Conservation (phyloP, 2,797 vertebrate species). For the Xyrichtys novacula region DNA sequence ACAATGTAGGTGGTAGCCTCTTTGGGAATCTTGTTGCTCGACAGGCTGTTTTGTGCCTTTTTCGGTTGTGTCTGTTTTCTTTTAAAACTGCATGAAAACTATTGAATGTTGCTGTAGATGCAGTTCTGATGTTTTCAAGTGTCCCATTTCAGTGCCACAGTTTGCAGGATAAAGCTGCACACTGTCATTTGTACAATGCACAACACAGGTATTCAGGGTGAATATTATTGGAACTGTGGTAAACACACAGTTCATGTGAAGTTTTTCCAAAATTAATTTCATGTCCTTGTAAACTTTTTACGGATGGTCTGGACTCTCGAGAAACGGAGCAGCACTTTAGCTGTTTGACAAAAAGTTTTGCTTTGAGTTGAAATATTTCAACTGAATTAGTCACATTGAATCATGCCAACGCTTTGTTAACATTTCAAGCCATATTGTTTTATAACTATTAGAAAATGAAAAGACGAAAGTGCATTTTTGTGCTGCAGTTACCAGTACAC, state of each 20-base stretch:
- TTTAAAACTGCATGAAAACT: conserved; percentile 42
- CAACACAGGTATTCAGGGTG: background rate
- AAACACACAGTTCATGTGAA: conserved; percentile 10
- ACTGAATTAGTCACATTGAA: conserved; percentile 1
- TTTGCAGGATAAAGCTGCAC: conserved; percentile 9
- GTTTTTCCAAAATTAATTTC: conserved; percentile 5
- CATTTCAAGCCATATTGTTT: conserved; percentile 32
- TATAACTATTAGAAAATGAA: conserved; percentile 6
- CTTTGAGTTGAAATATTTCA: conserved; percentile 21
- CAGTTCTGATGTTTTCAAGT: conserved; percentile 3
- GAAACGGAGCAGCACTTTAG: conserved; percentile 12
- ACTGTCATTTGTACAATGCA: conserved; percentile 8
- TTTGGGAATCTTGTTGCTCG: conserved; percentile 38
- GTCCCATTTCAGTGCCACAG: conserved; percentile 28
- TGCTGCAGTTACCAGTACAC: conserved; percentile 48
- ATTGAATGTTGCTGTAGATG: conserved; percentile 25
- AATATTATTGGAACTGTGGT: conserved; percentile 6
- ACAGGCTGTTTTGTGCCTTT: conserved; percentile 19
- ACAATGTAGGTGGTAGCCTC: conserved; percentile 23
- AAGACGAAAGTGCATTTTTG: conserved; percentile 55
- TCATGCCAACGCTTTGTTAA: conserved; percentile 12
- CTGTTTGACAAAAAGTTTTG: conserved; percentile 3
- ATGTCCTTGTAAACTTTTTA: conserved; percentile 9
- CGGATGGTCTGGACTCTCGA: background rate
- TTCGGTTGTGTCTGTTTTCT: conserved; percentile 26